Percentiles rank a stretch among this genome's conserved stretches.
Conservation (phyloP, 2,797 vertebrate species). For the Podarcis siculus region DNA sequence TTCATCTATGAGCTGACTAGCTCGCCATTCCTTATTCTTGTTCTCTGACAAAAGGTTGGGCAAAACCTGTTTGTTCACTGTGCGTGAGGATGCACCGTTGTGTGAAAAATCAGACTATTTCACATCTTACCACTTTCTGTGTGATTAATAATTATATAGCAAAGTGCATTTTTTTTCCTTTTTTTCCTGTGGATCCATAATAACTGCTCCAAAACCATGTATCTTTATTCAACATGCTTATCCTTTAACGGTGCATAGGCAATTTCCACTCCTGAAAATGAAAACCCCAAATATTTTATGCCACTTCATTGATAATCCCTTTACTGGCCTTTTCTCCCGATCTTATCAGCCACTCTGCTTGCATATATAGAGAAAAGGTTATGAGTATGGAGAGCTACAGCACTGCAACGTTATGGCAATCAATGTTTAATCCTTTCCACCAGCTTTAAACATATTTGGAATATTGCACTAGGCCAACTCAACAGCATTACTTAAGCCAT, state of each 20-base stretch:
- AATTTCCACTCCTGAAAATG: background rate
- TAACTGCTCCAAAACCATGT: background rate
- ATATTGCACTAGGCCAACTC: background rate
- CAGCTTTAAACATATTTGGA: conserved; percentile 1
- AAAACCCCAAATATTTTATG: background rate
- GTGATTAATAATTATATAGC: background rate
- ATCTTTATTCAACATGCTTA: background rate
- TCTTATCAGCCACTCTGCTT: background rate
- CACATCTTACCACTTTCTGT: background rate
- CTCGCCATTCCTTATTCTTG: background rate
- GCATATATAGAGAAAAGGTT: background rate
- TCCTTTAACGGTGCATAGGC: background rate
- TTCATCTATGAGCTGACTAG: background rate
- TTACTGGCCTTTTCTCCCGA: background rate
- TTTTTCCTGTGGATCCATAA: background rate
- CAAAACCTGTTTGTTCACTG: background rate
- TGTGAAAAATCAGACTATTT: background rate
- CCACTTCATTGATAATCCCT: background rate
- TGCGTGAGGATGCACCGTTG: background rate
- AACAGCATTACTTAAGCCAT: conserved; percentile 9
- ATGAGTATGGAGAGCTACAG: background rate
- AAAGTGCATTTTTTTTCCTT: background rate
- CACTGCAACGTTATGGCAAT: background rate
- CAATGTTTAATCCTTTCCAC: background rate
- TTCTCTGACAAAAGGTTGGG: too few relatives aligned